These are phyloP conservation scores for Netelia melanura DNA, from an alignment of 2,888 invertebrate genomes.

Conservation along the genomic window DNA sequence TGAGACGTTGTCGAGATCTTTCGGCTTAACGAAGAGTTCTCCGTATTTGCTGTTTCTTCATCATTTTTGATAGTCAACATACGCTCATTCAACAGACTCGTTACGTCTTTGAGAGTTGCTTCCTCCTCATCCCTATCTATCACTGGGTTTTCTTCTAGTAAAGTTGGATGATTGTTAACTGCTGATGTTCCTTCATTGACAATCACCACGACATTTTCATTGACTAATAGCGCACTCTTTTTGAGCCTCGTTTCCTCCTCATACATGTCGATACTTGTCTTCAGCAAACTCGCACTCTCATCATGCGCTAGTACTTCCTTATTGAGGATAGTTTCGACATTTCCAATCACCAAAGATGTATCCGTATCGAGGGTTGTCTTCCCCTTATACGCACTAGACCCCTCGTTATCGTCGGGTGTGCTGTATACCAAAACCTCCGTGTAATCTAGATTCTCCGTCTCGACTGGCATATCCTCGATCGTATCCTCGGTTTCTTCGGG, in stretches of 20 bases:
- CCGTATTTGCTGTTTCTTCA: not conserved
- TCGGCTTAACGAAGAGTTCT: too few relatives aligned
- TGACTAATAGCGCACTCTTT: not conserved
- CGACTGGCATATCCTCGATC: not conserved
- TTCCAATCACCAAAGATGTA: not conserved
- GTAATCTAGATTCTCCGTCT: slow-evolving; percentile 11
- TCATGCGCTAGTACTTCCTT: not conserved
- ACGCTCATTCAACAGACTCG: not conserved
- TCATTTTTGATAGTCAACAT: not conserved
- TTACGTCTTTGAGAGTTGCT: not conserved
- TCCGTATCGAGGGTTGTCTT: not conserved
- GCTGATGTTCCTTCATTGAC: not conserved
- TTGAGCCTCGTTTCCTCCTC: not conserved
- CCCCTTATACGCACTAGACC: not conserved
- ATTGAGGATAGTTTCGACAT: not conserved
- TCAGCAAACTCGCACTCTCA: not conserved
- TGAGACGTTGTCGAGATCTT: not conserved
- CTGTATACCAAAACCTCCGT: slow-evolving; percentile 2
- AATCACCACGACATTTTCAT: not conserved
- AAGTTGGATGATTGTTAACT: not conserved
- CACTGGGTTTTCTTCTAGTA: not conserved
- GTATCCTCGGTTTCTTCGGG: slow-evolving; percentile 15
- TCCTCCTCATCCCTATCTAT: not conserved
- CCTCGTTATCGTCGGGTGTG: slow-evolving; percentile 8
- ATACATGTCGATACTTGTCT: not conserved